phyloP scores from a whole-genome alignment of 2,888 invertebrate genomes.

The Eristalinus sepulchralis region DNA sequence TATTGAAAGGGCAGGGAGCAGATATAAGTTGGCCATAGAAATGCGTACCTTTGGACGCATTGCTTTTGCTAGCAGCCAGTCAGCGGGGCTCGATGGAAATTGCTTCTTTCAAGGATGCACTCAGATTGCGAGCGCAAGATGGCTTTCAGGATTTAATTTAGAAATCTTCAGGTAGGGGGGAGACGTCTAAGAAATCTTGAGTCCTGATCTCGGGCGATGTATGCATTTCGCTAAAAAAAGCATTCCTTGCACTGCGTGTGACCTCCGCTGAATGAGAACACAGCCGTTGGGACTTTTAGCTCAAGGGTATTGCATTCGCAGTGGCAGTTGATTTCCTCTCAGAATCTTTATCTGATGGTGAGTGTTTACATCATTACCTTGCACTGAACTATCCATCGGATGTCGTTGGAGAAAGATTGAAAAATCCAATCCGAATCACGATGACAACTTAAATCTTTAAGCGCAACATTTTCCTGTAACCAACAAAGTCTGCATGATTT shows the following conservation, averaged over 20 bases:
- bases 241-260: neutral
- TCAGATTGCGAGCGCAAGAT: neutral
- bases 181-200: neutral
- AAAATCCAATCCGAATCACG: no score
- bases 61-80: neutral
- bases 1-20: neutral
- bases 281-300: neutral
- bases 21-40: slow-evolving; percentile 25
- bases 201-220: neutral
- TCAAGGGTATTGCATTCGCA: neutral
- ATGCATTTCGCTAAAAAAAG: neutral
- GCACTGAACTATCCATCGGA: no score
- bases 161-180: neutral
- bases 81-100: neutral
- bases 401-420: no score
- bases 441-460: neutral
- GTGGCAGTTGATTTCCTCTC: neutral
- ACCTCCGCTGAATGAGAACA: neutral
- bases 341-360: neutral
- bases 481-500: slow-evolving; percentile 12
- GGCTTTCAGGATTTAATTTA: neutral
- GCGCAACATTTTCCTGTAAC: neutral
- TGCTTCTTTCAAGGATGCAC: neutral
- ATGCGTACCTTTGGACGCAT: slow-evolving; percentile 38
- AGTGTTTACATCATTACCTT: no score